Evolutionary conservation across 1,140 invertebrate genomes (phyloP), one percentile per base, ranked within the genome.

Genomic region (Capitella teleta): DNA sequence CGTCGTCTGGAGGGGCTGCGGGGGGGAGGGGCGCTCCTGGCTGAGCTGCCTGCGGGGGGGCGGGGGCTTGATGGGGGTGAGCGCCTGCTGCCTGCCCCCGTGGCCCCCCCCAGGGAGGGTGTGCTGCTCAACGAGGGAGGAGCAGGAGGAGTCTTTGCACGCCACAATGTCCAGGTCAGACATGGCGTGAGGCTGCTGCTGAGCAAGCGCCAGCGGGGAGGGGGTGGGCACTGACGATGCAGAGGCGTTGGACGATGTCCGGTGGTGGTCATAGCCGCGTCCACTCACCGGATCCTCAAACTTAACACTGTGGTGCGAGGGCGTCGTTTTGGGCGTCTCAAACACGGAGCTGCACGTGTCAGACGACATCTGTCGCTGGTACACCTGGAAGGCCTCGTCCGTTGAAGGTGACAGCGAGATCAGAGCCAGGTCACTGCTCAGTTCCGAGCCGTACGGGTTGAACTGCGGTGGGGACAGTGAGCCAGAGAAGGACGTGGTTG

Each of bases 401-500:
- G 32, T 34, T 12, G 52, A 53, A 24, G 52, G 52, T 8, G 46
- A 49, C 37, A 53, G 40, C 16, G 52, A 53, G 24, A 51, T 48
- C 49, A 54, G 23, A 44, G 53, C 24, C 53, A 59, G n/a, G 42
- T 57, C 32, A 45, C 51, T 45, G 32, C 45, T 21, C 43, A 26
- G 30, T 18, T 36, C 24, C 26, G 28, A 30, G 34, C 19, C 18
- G 12, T 40, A n/a, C 12, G 30, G 36, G 16, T 21, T 52, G 21
- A 16, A 19, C 12, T 43, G 54, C 24, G 21, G 18, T 16, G 51
- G 54, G 14, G 46, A 49, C 19, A 25, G 49, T 49, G 76, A 79
- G 47, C 76, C 79, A 16, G 80, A 79, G 28, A 75, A 80, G 53
- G 79, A 82, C 18, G 77, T 79, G 64, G 83, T 84, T 46, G 81